Evolutionary conservation across 2,113 vertebrate species (phyloP).

Genomic region (Ctenomys sociabilis): DNA sequence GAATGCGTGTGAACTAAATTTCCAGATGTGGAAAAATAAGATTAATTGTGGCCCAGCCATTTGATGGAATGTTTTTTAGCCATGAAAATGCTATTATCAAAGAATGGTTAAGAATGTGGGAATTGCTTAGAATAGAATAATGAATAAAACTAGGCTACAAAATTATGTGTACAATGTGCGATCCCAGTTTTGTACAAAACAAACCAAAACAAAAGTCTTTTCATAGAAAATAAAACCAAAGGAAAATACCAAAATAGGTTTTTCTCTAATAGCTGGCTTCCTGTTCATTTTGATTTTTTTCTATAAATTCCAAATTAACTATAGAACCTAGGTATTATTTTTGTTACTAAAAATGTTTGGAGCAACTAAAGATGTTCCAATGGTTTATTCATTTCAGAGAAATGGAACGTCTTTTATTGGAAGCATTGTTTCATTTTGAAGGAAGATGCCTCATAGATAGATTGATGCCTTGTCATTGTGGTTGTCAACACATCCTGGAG

Average conservation of each 20-base stretch:
- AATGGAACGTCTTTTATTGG: conserved; percentile 5
- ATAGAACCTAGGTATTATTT: not conserved
- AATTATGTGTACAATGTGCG: not conserved
- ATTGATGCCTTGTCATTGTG: not conserved
- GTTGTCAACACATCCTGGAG: not conserved
- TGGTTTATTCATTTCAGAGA: conserved; percentile 50
- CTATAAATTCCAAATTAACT: not conserved
- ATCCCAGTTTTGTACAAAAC: conserved; percentile 35
- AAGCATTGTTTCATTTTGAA: conserved; percentile 42
- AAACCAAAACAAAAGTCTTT: conserved; percentile 40
- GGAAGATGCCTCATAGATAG: conserved; percentile 12
- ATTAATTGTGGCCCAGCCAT: conserved; percentile 38
- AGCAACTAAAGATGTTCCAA: not conserved
- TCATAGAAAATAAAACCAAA: conserved; percentile 44
- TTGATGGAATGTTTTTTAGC: conserved; percentile 32
- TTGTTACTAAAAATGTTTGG: conserved; percentile 42
- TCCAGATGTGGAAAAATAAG: conserved; percentile 36
- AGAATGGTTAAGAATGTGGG: not conserved
- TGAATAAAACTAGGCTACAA: not conserved
- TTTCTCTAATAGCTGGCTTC: conserved; percentile 42
- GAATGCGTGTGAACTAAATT: not conserved
- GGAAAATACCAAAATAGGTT: conserved; percentile 12
- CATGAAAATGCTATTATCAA: conserved; percentile 16
- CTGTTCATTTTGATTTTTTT: conserved; percentile 31
- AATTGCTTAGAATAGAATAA: conserved; percentile 59